These are phyloP conservation scores for Dromas ardeola DNA, from an alignment of 2,113 vertebrate genomes.

Conservation along the genomic window DNA sequence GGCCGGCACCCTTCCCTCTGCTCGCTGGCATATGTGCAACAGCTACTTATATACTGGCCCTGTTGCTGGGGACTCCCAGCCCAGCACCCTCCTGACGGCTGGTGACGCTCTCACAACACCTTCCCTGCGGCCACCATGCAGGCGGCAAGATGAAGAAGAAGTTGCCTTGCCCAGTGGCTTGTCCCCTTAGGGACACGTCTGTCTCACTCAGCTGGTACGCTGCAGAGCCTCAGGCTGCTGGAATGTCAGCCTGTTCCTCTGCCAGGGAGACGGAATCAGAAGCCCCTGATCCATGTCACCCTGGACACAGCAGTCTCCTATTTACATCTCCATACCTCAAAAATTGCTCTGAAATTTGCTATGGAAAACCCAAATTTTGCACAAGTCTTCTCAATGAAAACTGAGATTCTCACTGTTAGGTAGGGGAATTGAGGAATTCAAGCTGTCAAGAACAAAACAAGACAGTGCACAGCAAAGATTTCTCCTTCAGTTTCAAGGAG, in stretches of 20 bases:
- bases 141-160: not conserved
- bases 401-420: not conserved
- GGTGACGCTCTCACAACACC: not conserved
- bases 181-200: accelerated
- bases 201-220: accelerated
- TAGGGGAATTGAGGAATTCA: not conserved
- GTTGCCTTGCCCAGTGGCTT: not conserved
- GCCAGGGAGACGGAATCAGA: not conserved
- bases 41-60: not conserved
- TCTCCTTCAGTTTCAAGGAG: not conserved
- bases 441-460: not conserved
- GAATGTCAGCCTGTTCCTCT: not conserved
- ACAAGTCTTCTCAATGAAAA: not conserved
- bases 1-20: not conserved
- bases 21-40: not conserved
- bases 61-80: not conserved
- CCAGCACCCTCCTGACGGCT: not conserved
- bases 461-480: not conserved
- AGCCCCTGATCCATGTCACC: accelerated
- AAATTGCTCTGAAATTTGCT: not conserved
- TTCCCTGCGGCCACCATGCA: not conserved
- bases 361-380: not conserved
- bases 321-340: not conserved
- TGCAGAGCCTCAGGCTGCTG: not conserved
- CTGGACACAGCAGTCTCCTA: not conserved